A percentile compares a stretch with the other conserved stretches of the same genome.
These are phyloP conservation scores for Muraenolepis orangiensis DNA, from an alignment of 2,797 vertebrate genomes.

Conservation along the genomic window DNA sequence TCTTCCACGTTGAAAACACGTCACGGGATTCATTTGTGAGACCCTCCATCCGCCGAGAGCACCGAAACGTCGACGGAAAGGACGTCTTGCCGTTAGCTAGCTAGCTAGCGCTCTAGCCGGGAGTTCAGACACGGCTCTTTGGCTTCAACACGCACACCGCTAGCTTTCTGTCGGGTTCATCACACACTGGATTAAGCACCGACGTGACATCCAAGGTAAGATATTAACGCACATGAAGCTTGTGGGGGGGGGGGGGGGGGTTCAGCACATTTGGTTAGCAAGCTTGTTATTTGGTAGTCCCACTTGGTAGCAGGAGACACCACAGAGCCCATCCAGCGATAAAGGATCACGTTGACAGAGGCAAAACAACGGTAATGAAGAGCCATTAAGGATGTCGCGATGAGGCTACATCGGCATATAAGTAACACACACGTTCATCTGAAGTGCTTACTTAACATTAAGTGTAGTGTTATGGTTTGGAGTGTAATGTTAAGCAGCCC, in stretches of 20 bases:
- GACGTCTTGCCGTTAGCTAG: conserved; percentile 51
- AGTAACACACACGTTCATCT: not conserved
- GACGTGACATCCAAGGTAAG: conserved; percentile 52
- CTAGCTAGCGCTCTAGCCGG: conserved; percentile 66
- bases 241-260: not conserved
- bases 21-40: conserved; percentile 21
- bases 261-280: conserved; percentile 3
- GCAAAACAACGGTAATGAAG: conserved; percentile 59
- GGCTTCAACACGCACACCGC: conserved; percentile 20
- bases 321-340: conserved; percentile 14
- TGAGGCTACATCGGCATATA: not conserved
- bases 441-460: not conserved
- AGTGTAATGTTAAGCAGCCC: not conserved
- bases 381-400: conserved; percentile 28
- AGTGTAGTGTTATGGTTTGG: not conserved
- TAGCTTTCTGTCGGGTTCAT: conserved; percentile 40
- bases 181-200: conserved; percentile 36
- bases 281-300: conserved; percentile 22
- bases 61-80: conserved; percentile 36
- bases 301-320: not conserved
- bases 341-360: conserved; percentile 64
- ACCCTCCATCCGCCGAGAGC: conserved; percentile 43
- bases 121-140: conserved; percentile 45
- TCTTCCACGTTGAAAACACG: conserved; percentile 3
- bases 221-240: not conserved